phyloP scores from a whole-genome alignment of 2,113 vertebrate species.

The Mola mola region DNA sequence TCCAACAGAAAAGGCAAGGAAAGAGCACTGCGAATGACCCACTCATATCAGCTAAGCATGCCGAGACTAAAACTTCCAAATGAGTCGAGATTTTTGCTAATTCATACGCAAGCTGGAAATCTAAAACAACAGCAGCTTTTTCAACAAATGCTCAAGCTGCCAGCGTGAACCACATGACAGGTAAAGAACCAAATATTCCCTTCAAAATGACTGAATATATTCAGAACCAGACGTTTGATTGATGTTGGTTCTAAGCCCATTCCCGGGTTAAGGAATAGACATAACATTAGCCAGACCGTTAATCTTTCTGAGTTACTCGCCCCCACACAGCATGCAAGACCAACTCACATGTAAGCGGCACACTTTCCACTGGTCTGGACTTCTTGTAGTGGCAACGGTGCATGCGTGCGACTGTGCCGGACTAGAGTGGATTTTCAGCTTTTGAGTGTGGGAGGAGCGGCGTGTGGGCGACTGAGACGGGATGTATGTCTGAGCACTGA shows the following conservation, averaged over 20 bases:
- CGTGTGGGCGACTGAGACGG: neutral
- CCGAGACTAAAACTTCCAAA: neutral
- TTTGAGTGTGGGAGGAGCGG: neutral
- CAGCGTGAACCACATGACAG: neutral
- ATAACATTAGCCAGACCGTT: constrained; percentile 58
- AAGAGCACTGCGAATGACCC: constrained; percentile 46
- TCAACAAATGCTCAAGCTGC: neutral
- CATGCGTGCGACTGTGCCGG: constrained; percentile 5
- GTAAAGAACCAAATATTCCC: constrained; percentile 1
- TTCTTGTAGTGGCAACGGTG: constrained; percentile 12
- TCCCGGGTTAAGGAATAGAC: constrained; percentile 44
- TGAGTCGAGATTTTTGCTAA: neutral
- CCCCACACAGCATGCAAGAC: constrained; percentile 49
- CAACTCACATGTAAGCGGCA: constrained; percentile 33
- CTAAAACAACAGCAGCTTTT: neutral
- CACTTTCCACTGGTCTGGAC: neutral
- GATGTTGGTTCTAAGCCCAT: constrained; percentile 45
- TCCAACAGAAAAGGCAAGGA: constrained; percentile 47
- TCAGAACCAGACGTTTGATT: constrained; percentile 28
- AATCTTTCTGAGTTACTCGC: constrained; percentile 45
- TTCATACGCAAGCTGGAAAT: neutral
- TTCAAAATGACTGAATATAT: constrained; percentile 13
- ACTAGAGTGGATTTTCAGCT: constrained; percentile 31
- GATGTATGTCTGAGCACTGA: neutral
- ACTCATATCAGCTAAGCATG: constrained; percentile 11